Conservation (phyloP, 2,113 vertebrate species). For the Scopus umbretta region DNA sequence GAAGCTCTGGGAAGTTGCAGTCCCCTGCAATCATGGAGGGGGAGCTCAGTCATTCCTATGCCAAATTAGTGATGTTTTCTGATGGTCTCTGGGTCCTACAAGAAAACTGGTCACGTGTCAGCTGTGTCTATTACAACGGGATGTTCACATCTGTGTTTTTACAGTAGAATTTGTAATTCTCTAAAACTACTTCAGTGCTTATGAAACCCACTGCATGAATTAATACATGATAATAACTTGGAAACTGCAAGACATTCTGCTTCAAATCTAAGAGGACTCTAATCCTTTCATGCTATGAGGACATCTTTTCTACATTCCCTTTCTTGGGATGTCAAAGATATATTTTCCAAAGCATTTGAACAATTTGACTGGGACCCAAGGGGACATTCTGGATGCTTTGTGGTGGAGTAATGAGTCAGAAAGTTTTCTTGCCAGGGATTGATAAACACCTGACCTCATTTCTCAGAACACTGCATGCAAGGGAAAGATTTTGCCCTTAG, state of each 20-base stretch:
- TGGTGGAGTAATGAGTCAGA: slow-evolving; percentile 50
- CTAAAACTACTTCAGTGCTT: background rate
- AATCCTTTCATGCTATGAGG: background rate
- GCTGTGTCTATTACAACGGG: background rate
- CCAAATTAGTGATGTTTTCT: background rate
- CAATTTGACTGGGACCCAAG: slow-evolving; percentile 53
- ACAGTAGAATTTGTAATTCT: background rate
- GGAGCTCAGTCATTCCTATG: background rate
- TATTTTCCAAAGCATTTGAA: slow-evolving; percentile 63
- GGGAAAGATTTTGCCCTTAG: slow-evolving; percentile 35
- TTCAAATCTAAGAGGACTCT: background rate
- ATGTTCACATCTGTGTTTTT: background rate
- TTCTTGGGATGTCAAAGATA: slow-evolving; percentile 48
- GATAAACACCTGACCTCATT: slow-evolving; percentile 47
- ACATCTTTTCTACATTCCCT: background rate
- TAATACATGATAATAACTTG: slow-evolving; percentile 13
- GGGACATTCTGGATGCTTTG: slow-evolving; percentile 50
- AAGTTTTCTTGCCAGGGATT: slow-evolving; percentile 28
- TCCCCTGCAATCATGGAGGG: background rate
- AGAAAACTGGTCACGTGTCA: background rate
- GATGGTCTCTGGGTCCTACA: background rate
- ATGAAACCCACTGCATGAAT: background rate
- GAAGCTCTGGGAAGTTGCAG: background rate
- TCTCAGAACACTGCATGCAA: slow-evolving; percentile 28
- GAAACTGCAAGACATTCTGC: background rate